Percentiles rank a stretch among this genome's conserved stretches.
phyloP scores from a whole-genome alignment of 2,113 vertebrate genomes.

The Elanoides forficatus region DNA sequence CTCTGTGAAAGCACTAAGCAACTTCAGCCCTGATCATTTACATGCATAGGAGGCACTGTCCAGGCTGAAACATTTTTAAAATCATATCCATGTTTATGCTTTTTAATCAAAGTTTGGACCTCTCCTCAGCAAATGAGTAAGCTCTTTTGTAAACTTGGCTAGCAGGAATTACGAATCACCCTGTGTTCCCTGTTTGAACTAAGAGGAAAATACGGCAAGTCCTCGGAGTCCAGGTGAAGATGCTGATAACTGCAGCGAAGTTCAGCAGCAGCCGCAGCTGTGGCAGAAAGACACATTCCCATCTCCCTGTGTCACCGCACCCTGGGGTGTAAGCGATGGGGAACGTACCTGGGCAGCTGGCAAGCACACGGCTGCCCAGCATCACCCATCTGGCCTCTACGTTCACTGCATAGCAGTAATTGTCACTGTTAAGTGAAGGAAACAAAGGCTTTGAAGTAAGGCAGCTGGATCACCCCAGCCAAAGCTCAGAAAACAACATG shows the following conservation, averaged over 20 bases:
- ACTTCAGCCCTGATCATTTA: neutral
- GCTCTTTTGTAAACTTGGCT: neutral
- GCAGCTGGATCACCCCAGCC: neutral
- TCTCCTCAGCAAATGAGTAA: neutral
- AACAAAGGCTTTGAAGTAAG: neutral
- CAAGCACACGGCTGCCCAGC: neutral
- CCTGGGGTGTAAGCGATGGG: neutral
- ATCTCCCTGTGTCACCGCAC: neutral
- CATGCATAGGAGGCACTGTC: neutral
- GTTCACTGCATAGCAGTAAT: neutral
- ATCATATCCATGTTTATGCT: neutral
- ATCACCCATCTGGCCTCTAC: rapidly evolving
- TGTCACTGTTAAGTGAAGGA: neutral
- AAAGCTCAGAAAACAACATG: neutral
- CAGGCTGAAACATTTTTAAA: neutral
- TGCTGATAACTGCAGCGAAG: neutral
- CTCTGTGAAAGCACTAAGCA: neutral
- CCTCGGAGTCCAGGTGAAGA: neutral
- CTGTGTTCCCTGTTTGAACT: neutral
- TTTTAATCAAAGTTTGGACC: neutral
- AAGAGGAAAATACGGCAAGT: neutral
- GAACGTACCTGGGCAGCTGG: neutral
- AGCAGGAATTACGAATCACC: neutral
- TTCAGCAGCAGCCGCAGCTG: neutral
- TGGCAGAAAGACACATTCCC: neutral